Percentiles rank a stretch among this genome's conserved stretches.
These are phyloP conservation scores for Lamellibrachia columna DNA, from an alignment of 2,888 invertebrate species.

Conservation along the genomic window DNA sequence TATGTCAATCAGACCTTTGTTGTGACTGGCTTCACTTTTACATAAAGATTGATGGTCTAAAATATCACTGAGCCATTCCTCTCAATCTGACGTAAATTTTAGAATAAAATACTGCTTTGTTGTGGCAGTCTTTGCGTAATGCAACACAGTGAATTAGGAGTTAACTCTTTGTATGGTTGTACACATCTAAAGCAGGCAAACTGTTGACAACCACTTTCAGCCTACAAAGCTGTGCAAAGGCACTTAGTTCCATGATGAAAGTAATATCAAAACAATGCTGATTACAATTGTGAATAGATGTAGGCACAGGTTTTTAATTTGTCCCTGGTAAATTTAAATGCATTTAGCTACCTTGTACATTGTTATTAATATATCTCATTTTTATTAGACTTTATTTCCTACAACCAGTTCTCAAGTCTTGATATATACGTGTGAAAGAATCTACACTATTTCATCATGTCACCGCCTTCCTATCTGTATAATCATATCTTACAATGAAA, in stretches of 20 bases:
- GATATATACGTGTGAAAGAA: background rate
- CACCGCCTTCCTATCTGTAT: too few species aligned
- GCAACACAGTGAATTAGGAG: background rate
- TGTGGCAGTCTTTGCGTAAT: background rate
- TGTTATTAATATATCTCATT: background rate
- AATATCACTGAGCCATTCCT: background rate
- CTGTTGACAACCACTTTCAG: background rate
- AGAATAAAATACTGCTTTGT: background rate
- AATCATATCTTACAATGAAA: too few species aligned
- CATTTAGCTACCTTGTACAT: background rate
- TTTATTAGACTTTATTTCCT: background rate
- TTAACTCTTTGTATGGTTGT: background rate
- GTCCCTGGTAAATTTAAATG: background rate
- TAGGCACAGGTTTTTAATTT: background rate
- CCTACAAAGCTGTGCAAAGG: background rate
- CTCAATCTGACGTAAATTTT: background rate
- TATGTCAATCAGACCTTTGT: background rate
- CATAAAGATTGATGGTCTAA: background rate
- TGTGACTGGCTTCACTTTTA: background rate
- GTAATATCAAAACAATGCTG: background rate
- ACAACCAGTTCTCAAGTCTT: background rate
- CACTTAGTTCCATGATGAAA: background rate
- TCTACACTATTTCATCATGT: too few species aligned
- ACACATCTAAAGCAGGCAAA: constrained; percentile 1
- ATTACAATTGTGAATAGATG: background rate